Percentiles rank a stretch among this genome's conserved stretches.
Evolutionary conservation across 2,797 vertebrate genomes (phyloP).

Genomic region (Vultur gryphus): DNA sequence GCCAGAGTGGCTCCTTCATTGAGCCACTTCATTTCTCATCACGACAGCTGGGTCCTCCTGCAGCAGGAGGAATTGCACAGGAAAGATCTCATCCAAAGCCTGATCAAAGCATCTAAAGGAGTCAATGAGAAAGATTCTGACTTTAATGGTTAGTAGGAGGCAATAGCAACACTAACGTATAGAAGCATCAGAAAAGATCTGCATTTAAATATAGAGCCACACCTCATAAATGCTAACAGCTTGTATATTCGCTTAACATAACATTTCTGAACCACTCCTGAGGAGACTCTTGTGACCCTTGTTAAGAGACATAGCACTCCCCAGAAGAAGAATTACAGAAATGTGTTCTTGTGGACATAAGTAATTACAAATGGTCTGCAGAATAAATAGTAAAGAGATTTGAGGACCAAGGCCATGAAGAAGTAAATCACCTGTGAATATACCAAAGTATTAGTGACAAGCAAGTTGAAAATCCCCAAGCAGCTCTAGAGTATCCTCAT

Average conservation of each 20-base stretch:
- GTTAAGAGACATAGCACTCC: background rate
- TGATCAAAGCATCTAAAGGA: background rate
- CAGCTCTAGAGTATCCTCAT: background rate
- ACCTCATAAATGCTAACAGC: background rate
- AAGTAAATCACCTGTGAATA: background rate
- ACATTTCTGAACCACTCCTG: background rate
- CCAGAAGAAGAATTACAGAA: background rate
- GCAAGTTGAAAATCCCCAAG: background rate
- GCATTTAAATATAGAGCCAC: background rate
- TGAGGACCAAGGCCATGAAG: background rate
- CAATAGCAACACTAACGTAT: background rate
- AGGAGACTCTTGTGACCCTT: background rate
- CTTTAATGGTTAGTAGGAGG: background rate
- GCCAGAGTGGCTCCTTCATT: background rate
- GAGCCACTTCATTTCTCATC: background rate
- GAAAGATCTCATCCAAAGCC: background rate
- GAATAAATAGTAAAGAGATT: background rate
- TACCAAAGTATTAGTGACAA: background rate
- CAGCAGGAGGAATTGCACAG: background rate
- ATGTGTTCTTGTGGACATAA: background rate
- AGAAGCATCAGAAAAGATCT: background rate
- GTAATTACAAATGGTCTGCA: background rate
- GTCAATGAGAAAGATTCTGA: background rate
- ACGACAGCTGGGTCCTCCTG: accelerated
- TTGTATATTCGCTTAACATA: background rate